Conservation (phyloP, 2,113 vertebrate species). For the Cebidichthys violaceus region DNA sequence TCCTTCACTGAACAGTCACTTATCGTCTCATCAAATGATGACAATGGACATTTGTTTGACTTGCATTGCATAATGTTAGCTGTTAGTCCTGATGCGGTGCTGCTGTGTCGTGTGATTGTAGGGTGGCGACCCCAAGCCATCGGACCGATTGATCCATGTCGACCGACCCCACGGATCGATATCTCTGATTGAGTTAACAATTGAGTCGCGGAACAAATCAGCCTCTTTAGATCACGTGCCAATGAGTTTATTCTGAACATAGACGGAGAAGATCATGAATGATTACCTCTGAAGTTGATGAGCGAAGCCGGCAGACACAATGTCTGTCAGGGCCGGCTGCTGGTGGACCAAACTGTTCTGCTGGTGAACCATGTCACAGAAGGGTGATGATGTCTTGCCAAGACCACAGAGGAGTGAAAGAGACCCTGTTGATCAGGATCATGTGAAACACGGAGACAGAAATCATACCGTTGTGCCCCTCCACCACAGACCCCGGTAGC, state of each 20-base stretch:
- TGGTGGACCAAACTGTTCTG: background rate
- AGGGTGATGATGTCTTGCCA: background rate
- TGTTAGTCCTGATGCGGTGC: background rate
- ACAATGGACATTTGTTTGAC: background rate
- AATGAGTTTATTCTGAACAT: background rate
- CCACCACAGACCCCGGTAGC: background rate
- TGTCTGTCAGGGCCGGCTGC: background rate
- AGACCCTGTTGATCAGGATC: background rate
- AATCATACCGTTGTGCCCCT: background rate
- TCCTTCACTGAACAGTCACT: background rate
- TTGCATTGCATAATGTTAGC: background rate
- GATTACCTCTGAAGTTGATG: background rate
- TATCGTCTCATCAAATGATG: background rate
- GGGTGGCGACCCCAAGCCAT: background rate
- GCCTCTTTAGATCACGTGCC: background rate
- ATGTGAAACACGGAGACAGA: background rate
- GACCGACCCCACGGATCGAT: conserved; percentile 29
- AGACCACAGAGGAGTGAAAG: conserved; percentile 4
- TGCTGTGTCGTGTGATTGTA: background rate
- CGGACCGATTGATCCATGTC: conserved; percentile 23
- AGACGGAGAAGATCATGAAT: background rate
- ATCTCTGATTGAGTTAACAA: background rate
- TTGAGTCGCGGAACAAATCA: background rate
- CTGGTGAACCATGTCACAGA: background rate
- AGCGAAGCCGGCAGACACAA: background rate